Conservation (phyloP, 2,888 invertebrate genomes). For the Caenorhabditis japonica region DNA sequence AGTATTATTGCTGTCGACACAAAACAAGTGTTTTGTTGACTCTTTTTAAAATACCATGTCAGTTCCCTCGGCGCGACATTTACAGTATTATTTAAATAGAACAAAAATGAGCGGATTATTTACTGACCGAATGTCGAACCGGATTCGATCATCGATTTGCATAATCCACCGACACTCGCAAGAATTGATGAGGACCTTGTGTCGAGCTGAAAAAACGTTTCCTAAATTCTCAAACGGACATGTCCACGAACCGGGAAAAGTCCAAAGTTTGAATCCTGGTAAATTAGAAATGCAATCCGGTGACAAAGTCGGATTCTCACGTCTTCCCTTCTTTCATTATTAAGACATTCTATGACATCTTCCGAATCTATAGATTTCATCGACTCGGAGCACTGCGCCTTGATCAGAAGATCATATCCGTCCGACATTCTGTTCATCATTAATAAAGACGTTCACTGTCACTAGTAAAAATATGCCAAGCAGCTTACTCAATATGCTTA, state of each 20-base stretch:
- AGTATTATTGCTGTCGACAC: slow-evolving; percentile 7
- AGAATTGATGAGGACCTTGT: not conserved
- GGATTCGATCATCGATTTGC: slow-evolving; percentile 19
- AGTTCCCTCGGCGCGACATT: no score
- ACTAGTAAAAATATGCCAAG: no score
- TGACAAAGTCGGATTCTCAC: slow-evolving; percentile 28
- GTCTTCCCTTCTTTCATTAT: slow-evolving; percentile 11
- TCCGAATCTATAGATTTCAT: slow-evolving; percentile 2
- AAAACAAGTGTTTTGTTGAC: not conserved
- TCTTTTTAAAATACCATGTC: no score
- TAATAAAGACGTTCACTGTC: no score
- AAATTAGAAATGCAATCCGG: slow-evolving; percentile 27
- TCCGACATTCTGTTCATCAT: slow-evolving; percentile 13
- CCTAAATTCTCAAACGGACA: not conserved
- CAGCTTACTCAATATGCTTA: no score
- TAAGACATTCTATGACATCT: slow-evolving; percentile 1
- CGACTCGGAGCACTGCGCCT: slow-evolving; percentile 27
- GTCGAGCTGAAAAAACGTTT: slow-evolving; percentile 8
- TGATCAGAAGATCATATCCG: slow-evolving; percentile 19
- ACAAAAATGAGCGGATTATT: slow-evolving; percentile 15
- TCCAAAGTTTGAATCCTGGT: slow-evolving; percentile 43
- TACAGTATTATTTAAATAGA: no score
- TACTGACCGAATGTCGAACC: slow-evolving; percentile 23
- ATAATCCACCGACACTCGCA: slow-evolving; percentile 28
- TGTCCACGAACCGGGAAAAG: slow-evolving; percentile 9